These are phyloP conservation scores for Heliconius melpomene DNA, from an alignment of 1,140 invertebrate species.

Conservation along the genomic window DNA sequence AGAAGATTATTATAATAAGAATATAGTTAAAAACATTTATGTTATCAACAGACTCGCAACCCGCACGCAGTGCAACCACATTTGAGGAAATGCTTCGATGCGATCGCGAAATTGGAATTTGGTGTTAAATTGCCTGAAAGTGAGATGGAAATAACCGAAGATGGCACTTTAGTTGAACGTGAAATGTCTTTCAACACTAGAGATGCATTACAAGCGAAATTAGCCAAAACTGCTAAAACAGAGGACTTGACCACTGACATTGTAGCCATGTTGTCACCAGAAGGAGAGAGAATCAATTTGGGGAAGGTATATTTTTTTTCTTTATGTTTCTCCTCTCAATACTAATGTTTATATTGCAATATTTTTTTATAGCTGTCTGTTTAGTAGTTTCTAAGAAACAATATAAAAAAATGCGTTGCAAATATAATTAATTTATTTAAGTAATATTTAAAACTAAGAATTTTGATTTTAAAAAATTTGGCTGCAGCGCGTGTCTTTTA, in stretches of 20 bases:
- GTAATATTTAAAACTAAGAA: no score
- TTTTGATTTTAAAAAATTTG: no score
- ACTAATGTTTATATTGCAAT: no score
- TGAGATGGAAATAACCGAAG: slow-evolving; percentile 73
- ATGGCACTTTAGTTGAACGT: slow-evolving; percentile 61
- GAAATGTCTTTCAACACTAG: slow-evolving; percentile 70
- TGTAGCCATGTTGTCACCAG: slow-evolving; percentile 92
- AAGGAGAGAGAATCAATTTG: slow-evolving; percentile 89
- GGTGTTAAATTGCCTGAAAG: slow-evolving; percentile 81
- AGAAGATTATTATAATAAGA: background rate
- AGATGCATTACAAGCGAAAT: slow-evolving; percentile 64
- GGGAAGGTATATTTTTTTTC: slow-evolving; percentile 81
- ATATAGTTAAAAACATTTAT: slow-evolving; percentile 2
- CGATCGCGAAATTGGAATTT: slow-evolving; percentile 90
- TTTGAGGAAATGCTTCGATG: slow-evolving; percentile 94
- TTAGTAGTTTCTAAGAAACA: no score
- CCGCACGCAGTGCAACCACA: slow-evolving; percentile 94
- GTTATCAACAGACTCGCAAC: slow-evolving; percentile 86
- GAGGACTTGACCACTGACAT: slow-evolving; percentile 88
- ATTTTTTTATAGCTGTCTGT: no score
- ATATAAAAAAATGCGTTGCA: no score
- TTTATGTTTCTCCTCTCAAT: background rate
- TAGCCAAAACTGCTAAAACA: slow-evolving; percentile 64
- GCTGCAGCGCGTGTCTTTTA: no score
- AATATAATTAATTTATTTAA: no score